phyloP scores from a whole-genome alignment of 1,140 invertebrate genomes.

The Diachasma alloeum region DNA sequence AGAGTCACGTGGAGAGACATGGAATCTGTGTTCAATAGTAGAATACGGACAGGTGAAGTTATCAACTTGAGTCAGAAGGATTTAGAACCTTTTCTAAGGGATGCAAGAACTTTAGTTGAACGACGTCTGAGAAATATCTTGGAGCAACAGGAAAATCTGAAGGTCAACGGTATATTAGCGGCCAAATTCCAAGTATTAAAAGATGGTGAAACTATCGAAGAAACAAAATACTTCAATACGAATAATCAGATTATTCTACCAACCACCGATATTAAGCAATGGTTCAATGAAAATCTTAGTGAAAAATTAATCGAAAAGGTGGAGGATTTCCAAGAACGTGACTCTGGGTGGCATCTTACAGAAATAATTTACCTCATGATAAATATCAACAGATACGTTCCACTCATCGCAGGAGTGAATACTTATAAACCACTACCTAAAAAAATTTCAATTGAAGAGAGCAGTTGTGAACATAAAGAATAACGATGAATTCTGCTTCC shows the following conservation, averaged over 20 bases:
- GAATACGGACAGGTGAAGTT: conserved; percentile 30
- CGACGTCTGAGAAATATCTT: conserved; percentile 27
- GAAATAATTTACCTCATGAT: too few relatives aligned
- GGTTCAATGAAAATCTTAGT: conserved; percentile 35
- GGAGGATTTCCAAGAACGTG: too few relatives aligned
- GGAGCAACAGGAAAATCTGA: conserved; percentile 12
- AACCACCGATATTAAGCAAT: conserved; percentile 25
- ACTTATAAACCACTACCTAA: too few relatives aligned
- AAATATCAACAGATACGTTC: too few relatives aligned
- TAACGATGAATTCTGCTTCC: too few relatives aligned
- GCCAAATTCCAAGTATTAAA: conserved; percentile 29
- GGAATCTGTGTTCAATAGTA: conserved; percentile 16
- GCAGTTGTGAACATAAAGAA: too few relatives aligned
- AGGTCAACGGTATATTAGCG: conserved; percentile 28
- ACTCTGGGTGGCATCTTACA: too few relatives aligned
- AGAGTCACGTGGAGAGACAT: conserved; percentile 28
- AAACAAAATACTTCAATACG: conserved; percentile 35
- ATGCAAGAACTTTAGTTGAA: conserved; percentile 25
- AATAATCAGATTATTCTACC: conserved; percentile 28
- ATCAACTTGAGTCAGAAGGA: conserved; percentile 35
- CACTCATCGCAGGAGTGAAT: too few relatives aligned
- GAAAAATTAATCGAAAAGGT: too few relatives aligned
- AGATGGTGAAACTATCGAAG: conserved; percentile 23
- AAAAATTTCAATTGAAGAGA: too few relatives aligned
- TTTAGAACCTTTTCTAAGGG: conserved; percentile 26